Evolutionary conservation across 2,888 invertebrate genomes (phyloP), one percentile per base, ranked within the genome.

Genomic region (Trimorus sp.): DNA sequence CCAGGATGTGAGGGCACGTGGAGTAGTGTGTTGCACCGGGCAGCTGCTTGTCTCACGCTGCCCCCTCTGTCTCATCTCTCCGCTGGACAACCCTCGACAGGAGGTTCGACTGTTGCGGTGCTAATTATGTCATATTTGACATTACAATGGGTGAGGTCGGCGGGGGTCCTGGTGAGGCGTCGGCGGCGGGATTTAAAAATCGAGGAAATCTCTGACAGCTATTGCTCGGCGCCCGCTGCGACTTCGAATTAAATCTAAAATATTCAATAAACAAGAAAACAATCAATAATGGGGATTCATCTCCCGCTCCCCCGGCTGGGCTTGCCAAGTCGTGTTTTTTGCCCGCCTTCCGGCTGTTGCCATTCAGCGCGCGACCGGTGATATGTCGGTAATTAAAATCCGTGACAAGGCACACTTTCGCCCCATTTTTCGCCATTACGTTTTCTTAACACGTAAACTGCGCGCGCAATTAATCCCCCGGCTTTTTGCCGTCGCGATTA

Each of bases 221-320:
- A 91, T 91, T 91, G 91, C 91, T 81, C 81, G 77, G 71, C 59
- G 69, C 84, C 82, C 74, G 60, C 78, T 71, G 79, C 75, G 79
- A 75, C 82, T 79, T 83, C 82, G 89, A 91, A 91, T 91, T 91
- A 91, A 91, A 91, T 91, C 88, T 90, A 90, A 91, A 90, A 90
- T 91, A 91, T 91, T 91, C 90, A 90, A 91, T 91, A 91, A 91
- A 90, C 90, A 89, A 88, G 90, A 86, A 89, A 88, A 90, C 90
- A 91, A 91, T 91, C 91, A 89, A 91, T 91, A 91, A 90, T 85
- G 84, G 84, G 85, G 85, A 77, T 82, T 84, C 84, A 70, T 79
- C 66, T 80, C 66, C 68, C 70, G 59, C 58, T 58, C 56, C 81
- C 56, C 77, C 53, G 49, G 56, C 56, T 51, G 58, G 36, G 42